A percentile compares a stretch with the other conserved stretches of the same genome.
These are phyloP conservation scores for Timema podura DNA, from an alignment of 2,888 invertebrate species.

Conservation along the genomic window DNA sequence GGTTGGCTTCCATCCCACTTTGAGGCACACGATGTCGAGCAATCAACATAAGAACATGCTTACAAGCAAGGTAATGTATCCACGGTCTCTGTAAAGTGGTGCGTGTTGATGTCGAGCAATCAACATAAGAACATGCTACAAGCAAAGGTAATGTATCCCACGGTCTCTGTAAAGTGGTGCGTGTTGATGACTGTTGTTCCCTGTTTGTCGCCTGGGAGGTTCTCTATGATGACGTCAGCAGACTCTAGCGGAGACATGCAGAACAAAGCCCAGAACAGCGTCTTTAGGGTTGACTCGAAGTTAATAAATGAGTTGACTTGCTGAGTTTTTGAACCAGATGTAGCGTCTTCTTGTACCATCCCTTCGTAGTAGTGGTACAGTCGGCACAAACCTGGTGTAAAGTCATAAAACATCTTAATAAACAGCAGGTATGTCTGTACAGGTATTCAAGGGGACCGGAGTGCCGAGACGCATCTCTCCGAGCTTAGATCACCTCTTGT, in stretches of 20 bases:
- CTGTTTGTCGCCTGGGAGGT: conserved; percentile 49
- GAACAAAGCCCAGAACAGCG: conserved; percentile 67
- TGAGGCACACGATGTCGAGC: too few species aligned
- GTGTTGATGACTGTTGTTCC: conserved; percentile 49
- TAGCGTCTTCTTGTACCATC: conserved; percentile 55
- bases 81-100: background rate
- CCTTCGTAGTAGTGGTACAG: conserved; percentile 64
- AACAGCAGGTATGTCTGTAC: too few species aligned
- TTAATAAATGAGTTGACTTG: conserved; percentile 58
- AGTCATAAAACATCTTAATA: conserved; percentile 6
- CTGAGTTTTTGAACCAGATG: conserved; percentile 54
- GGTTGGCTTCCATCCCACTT: too few species aligned
- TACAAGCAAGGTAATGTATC: conserved; percentile 57
- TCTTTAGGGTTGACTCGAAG: conserved; percentile 55
- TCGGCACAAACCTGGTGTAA: conserved; percentile 48
- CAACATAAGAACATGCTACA: conserved; percentile 44
- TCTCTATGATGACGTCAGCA: conserved; percentile 62
- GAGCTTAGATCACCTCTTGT: too few species aligned
- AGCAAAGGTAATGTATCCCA: conserved; percentile 64
- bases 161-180: conserved; percentile 59
- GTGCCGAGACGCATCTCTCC: too few species aligned
- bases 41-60: too few species aligned
- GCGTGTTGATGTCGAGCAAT: too few species aligned
- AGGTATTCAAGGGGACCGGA: too few species aligned
- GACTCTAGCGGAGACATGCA: conserved; percentile 62